Percentiles rank a stretch among this genome's conserved stretches.
Evolutionary conservation across 2,888 invertebrate species (phyloP).

Genomic region (Aquatica leii): DNA sequence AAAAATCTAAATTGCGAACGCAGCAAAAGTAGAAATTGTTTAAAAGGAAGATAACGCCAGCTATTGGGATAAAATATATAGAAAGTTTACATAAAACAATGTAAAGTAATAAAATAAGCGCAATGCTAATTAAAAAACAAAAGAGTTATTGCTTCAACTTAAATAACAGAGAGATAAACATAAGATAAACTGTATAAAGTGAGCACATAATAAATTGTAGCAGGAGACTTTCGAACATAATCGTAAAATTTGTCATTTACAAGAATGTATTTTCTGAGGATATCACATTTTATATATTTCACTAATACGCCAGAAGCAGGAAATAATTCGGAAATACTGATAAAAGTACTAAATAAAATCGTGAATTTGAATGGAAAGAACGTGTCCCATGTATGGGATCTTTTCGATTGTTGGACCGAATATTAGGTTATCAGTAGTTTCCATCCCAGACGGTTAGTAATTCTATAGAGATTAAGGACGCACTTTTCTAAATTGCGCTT

Average conservation of each 20-base stretch:
- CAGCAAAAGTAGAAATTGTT: too few relatives aligned
- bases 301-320: neutral
- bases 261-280: slow-evolving; percentile 22
- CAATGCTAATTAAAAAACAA: too few relatives aligned
- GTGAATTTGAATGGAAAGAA: slow-evolving; percentile 19
- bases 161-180: too few relatives aligned
- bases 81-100: too few relatives aligned
- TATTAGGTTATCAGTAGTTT: slow-evolving; percentile 30
- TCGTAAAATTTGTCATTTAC: slow-evolving; percentile 28
- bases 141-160: too few relatives aligned
- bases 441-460: slow-evolving; percentile 42
- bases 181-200: too few relatives aligned
- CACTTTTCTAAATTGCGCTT: slow-evolving; percentile 39
- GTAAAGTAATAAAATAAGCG: too few relatives aligned
- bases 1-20: too few relatives aligned
- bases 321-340: slow-evolving; percentile 26
- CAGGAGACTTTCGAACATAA: slow-evolving; percentile 17
- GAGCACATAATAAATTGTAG: slow-evolving; percentile 21
- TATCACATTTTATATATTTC: slow-evolving; percentile 15
- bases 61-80: too few relatives aligned
- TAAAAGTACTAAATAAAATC: slow-evolving; percentile 29
- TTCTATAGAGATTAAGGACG: slow-evolving; percentile 40
- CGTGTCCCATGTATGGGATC: slow-evolving; percentile 23
- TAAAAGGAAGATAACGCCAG: too few relatives aligned
- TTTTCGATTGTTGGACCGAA: slow-evolving; percentile 23